Conservation (phyloP, 1,140 invertebrate genomes). For the Neoseiulus cucumeris region DNA sequence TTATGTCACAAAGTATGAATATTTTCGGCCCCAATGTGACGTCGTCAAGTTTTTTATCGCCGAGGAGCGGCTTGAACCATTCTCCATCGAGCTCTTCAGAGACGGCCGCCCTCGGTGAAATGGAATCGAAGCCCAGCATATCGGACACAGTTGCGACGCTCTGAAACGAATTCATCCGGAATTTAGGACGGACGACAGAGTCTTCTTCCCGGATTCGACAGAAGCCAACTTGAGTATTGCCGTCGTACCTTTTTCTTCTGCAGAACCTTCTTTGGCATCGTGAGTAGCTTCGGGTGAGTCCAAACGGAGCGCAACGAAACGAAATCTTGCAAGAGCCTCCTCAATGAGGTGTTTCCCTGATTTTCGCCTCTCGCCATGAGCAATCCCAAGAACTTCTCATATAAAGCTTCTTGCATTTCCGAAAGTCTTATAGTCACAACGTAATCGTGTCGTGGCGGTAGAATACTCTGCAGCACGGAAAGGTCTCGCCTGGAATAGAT, state of each 20-base stretch:
- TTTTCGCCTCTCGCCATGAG: not conserved
- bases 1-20: not conserved
- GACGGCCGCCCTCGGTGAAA: not conserved
- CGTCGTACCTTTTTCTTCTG: not conserved
- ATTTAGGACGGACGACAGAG: too few relatives aligned
- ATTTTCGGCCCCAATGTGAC: not conserved
- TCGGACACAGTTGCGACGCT: not conserved
- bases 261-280: not conserved
- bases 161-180: not conserved
- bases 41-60: not conserved
- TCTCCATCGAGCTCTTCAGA: not conserved
- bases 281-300: slow-evolving; percentile 50
- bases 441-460: slow-evolving; percentile 88
- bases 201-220: too few relatives aligned
- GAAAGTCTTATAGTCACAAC: slow-evolving; percentile 67
- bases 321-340: slow-evolving; percentile 57
- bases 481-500: slow-evolving; percentile 55
- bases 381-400: slow-evolving; percentile 41
- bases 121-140: not conserved
- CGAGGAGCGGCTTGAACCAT: not conserved
- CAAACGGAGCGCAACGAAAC: slow-evolving; percentile 67
- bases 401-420: slow-evolving; percentile 64
- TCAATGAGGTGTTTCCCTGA: not conserved
- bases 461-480: slow-evolving; percentile 63
- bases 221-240: too few relatives aligned